Base-by-base conservation (phyloP, 1,140 invertebrate species). In the Eumeta japonica region DNA sequence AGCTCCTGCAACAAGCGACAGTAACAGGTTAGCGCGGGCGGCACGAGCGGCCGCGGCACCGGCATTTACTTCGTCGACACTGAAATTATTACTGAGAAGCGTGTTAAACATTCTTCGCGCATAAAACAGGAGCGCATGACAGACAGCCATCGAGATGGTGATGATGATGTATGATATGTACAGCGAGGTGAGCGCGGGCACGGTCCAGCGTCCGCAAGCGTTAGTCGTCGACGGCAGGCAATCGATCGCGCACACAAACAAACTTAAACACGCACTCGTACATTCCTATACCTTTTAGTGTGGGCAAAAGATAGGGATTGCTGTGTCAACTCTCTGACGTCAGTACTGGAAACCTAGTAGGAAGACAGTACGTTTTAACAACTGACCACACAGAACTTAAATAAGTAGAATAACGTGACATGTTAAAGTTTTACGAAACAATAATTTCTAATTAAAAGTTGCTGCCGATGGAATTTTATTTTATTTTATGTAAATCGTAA, bases 281-380 rank as follows among this genome's bases (percentile, higher is more conserved):
- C 62, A 71, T 67, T 71, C 70, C 64, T 74, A 67, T 74, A 74
- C 66, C 66, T 74, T 68, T 62, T 52, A 58, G 54, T 70, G 70
- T 70, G 68, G 68, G 60, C 60, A 63, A 64, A 67, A 62, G 56
- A 64, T 70, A 71, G 55, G 51, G 61, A 67, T 63, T 70, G 64
- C 61, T 61, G 64, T 62, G 60, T 67, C 63, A 68, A 73, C 54
- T 70, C 66, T 71, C 65, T 70, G 66, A 67, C 62, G 54, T 74
- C 70, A 74, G 66, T 61, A 74, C 70, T 54, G 70, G 56, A 74
- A 51, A 71, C 70, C 70, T 74, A 74, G 53, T 70, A 62, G 28
- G 28, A 4, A 11, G 12, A 30, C 28, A 30, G 13, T 13, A 10
- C 9, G 12, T 30, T 30, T 30, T 24, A 24, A 7, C n/a, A 24